Evolutionary conservation across 2,113 vertebrate genomes (phyloP).

Genomic region (Zosterops lateralis): DNA sequence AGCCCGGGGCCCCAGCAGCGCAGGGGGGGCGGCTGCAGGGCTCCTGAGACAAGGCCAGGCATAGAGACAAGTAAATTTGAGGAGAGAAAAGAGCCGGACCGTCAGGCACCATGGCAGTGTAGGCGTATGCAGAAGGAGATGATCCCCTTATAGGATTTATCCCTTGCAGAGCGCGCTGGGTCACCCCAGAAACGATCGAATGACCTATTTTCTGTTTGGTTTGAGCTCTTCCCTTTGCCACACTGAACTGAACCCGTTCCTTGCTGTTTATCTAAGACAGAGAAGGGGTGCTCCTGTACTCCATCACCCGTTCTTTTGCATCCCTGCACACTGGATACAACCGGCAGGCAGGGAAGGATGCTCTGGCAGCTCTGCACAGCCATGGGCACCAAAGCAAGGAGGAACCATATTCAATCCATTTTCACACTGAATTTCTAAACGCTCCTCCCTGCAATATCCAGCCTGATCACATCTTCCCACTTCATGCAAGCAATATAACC

Average conservation of each 20-base stretch:
- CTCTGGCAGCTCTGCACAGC: neutral
- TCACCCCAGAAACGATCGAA: neutral
- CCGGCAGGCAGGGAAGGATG: neutral
- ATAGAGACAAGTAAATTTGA: neutral
- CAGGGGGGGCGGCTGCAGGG: fast-evolving
- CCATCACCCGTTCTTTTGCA: fast-evolving
- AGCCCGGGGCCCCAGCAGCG: neutral
- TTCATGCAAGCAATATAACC: neutral
- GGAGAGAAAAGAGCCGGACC: fast-evolving
- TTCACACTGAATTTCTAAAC: neutral
- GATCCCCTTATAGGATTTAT: fast-evolving
- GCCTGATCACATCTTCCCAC: neutral
- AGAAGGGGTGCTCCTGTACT: too few species aligned
- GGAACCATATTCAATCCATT: neutral
- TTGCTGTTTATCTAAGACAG: neutral
- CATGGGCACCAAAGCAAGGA: neutral
- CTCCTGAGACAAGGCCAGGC: fast-evolving
- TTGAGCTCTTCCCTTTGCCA: neutral
- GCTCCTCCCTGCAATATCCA: neutral
- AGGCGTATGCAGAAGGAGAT: neutral
- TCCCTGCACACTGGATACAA: fast-evolving
- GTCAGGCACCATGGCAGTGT: fast-evolving
- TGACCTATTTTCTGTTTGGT: neutral
- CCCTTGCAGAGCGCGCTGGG: neutral
- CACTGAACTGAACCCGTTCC: neutral